Evolutionary conservation across 2,797 vertebrate genomes (phyloP).

Genomic region (Pangasius larnaudii): DNA sequence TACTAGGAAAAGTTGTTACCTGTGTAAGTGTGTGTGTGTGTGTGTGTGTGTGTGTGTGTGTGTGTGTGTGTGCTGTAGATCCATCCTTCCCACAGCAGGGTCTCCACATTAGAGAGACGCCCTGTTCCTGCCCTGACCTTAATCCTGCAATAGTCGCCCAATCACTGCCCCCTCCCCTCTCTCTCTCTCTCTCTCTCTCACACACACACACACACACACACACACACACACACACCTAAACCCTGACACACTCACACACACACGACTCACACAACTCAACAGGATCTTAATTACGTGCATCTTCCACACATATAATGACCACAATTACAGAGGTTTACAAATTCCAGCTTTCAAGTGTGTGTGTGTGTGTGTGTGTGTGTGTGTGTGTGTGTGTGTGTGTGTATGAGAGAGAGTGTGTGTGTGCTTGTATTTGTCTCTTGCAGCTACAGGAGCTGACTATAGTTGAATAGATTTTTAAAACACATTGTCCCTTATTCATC

Average conservation of each 20-base stretch:
- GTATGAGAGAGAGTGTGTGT: not conserved
- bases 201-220: not conserved
- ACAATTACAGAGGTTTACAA: constrained; percentile 70
- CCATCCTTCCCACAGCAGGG: constrained; percentile 30
- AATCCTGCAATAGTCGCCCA: constrained; percentile 32
- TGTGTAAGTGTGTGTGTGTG: not conserved
- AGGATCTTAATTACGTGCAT: constrained; percentile 57
- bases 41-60: constrained; percentile 11
- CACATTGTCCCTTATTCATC: not conserved
- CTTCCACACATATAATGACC: constrained; percentile 63
- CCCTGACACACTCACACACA: constrained; percentile 30
- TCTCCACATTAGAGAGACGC: constrained; percentile 53
- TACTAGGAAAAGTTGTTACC: not conserved
- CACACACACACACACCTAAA: constrained; percentile 26
- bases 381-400: constrained; percentile 36
- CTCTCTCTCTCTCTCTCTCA: not conserved
- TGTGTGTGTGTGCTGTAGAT: constrained; percentile 18
- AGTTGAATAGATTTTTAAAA: constrained; percentile 34
- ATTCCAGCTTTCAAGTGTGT: constrained; percentile 58
- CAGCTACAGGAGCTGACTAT: constrained; percentile 20
- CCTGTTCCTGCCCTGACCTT: constrained; percentile 52
- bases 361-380: constrained; percentile 31
- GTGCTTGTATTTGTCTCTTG: constrained; percentile 29
- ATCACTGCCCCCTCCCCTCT: not conserved
- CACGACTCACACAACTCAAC: constrained; percentile 16